phyloP scores from a whole-genome alignment of 2,113 vertebrate genomes.

The Mastomys coucha region DNA sequence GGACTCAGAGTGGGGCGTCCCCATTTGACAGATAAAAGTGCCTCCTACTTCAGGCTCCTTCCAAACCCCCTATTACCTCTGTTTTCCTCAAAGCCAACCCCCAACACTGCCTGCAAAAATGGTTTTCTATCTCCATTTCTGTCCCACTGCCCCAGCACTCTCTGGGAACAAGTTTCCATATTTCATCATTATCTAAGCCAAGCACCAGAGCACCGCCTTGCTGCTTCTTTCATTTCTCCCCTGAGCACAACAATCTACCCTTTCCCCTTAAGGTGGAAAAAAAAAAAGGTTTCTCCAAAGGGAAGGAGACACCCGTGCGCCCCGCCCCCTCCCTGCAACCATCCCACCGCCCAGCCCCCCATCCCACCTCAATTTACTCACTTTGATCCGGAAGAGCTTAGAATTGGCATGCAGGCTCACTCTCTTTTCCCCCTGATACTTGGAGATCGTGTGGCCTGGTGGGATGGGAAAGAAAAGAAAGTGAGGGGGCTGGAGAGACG shows the following conservation, averaged over 20 bases:
- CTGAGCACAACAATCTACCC: background rate
- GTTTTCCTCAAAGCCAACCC: background rate
- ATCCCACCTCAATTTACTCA: conserved; percentile 60
- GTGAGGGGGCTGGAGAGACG: too few relatives aligned
- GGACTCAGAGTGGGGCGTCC: conserved; percentile 75
- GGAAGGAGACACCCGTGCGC: background rate
- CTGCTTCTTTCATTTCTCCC: background rate
- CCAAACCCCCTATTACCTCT: background rate
- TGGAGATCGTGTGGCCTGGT: conserved; percentile 70
- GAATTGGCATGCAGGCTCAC: conserved; percentile 80
- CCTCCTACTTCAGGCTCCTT: conserved; percentile 50
- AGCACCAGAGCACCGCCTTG: background rate
- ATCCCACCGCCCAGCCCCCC: too few relatives aligned
- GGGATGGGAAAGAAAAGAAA: conserved; percentile 11
- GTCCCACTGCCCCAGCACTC: conserved; percentile 32
- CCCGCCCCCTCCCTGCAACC: background rate
- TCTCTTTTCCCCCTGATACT: conserved; percentile 73
- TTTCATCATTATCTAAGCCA: conserved; percentile 23
- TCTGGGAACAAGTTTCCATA: conserved; percentile 11
- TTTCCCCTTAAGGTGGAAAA: background rate
- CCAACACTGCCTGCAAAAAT: background rate
- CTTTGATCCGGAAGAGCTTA: conserved; percentile 81
- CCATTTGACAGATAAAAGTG: conserved; percentile 42
- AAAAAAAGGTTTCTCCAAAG: conserved; percentile 29
- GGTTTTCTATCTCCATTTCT: background rate